A percentile compares a stretch with the other conserved stretches of the same genome.
Evolutionary conservation across 2,113 vertebrate genomes (phyloP).

Genomic region (Zosterops pallidus): DNA sequence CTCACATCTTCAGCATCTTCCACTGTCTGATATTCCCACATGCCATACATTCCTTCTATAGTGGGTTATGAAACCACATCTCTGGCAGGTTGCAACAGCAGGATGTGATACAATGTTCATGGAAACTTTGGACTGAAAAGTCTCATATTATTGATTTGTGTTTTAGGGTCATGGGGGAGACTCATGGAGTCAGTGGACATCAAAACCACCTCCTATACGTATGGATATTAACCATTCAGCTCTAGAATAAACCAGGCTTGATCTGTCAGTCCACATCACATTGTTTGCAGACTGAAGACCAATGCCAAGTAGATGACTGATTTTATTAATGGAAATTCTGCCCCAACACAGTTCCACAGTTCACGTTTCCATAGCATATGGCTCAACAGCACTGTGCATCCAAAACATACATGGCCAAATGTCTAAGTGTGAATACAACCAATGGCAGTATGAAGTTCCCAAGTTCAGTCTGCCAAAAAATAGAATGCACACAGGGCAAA

Average conservation of each 20-base stretch:
- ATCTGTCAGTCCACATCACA: not conserved
- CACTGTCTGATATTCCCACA: not conserved
- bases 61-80: not conserved
- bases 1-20: not conserved
- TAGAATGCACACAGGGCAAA: not conserved
- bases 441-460: not conserved
- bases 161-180: not conserved
- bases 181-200: not conserved
- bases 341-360: not conserved
- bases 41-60: not conserved
- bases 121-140: not conserved
- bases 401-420: not conserved
- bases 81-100: not conserved
- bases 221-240: not conserved
- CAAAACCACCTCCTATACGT: not conserved
- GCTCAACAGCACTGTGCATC: not conserved
- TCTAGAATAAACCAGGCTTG: not conserved
- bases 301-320: not conserved
- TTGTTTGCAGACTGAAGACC: not conserved
- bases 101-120: not conserved
- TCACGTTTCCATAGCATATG: not conserved
- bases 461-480: not conserved
- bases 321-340: not conserved
- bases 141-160: not conserved
- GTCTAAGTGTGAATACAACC: not conserved